Conservation (phyloP, 1,140 invertebrate species). For the Drosophila yakuba region DNA sequence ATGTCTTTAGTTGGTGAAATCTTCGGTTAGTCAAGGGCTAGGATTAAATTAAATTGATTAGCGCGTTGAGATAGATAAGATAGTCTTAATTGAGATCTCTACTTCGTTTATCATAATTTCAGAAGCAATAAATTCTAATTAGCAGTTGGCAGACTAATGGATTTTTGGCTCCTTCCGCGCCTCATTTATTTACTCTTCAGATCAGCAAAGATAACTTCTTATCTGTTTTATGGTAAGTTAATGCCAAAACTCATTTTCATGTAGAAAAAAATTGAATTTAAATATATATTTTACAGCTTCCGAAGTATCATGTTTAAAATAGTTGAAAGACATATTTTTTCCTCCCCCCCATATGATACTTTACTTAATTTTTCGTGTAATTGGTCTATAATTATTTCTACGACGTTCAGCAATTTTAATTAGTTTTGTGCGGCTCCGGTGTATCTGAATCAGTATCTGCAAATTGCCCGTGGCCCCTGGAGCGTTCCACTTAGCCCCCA, state of each 20-base stretch:
- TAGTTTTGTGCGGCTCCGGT: conserved; percentile 46
- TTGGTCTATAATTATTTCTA: conserved; percentile 54
- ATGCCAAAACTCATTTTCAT: background rate
- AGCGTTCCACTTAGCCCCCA: conserved; percentile 38
- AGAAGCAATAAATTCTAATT: conserved; percentile 36
- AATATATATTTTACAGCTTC: no score
- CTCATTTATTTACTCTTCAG: background rate
- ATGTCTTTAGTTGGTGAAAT: conserved; percentile 11
- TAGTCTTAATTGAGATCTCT: conserved; percentile 27
- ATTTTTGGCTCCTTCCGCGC: background rate
- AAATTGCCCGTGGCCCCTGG: conserved; percentile 6
- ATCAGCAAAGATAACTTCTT: background rate
- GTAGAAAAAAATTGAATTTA: no score
- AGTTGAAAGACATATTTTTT: no score
- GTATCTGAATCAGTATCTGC: conserved; percentile 20
- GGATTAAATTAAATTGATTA: conserved; percentile 18
- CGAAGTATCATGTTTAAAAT: no score
- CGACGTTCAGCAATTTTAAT: conserved; percentile 63
- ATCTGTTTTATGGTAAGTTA: background rate
- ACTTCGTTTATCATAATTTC: conserved; percentile 28
- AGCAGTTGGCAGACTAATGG: conserved; percentile 4
- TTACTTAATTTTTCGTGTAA: conserved; percentile 54
- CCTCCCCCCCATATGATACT: conserved; percentile 4
- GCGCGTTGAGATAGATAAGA: no score
- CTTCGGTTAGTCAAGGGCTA: conserved; percentile 1